phyloP scores from a whole-genome alignment of 2,888 invertebrate species.

The Andrena trimmerana region DNA sequence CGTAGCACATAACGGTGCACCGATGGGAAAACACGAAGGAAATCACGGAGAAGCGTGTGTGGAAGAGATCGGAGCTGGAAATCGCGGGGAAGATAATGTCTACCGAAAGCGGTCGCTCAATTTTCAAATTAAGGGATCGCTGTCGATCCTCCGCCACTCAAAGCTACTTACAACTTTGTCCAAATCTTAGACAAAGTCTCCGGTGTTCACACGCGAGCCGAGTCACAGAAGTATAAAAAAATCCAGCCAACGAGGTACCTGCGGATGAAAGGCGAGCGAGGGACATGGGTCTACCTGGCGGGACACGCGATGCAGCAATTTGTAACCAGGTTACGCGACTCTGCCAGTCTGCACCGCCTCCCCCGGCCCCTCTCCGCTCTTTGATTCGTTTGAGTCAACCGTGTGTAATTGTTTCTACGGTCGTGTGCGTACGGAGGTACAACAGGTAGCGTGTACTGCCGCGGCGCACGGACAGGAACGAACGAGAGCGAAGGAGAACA shows the following conservation, averaged over 20 bases:
- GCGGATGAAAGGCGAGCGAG: slow-evolving; percentile 22
- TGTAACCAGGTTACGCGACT: slow-evolving; percentile 74
- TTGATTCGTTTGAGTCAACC: slow-evolving; percentile 40
- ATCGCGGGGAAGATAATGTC: background rate
- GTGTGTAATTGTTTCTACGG: slow-evolving; percentile 70
- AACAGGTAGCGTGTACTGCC: slow-evolving; percentile 64
- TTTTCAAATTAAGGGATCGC: background rate
- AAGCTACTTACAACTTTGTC: background rate
- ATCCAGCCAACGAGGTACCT: background rate
- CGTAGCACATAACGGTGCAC: slow-evolving; percentile 75
- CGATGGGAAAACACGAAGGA: slow-evolving; percentile 42
- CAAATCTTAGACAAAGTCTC: background rate
- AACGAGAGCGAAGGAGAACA: background rate
- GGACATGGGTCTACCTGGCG: slow-evolving; percentile 2
- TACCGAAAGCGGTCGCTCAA: background rate
- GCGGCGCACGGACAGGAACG: slow-evolving; percentile 49
- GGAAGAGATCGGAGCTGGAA: background rate
- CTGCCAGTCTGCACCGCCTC: slow-evolving; percentile 40
- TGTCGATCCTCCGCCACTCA: background rate
- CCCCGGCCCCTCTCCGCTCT: background rate
- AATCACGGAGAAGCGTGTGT: slow-evolving; percentile 6
- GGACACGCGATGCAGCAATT: slow-evolving; percentile 77
- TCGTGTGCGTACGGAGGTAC: slow-evolving; percentile 15
- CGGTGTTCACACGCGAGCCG: background rate
- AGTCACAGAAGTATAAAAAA: background rate